A percentile compares a stretch with the other conserved stretches of the same genome.
Evolutionary conservation across 2,888 invertebrate species (phyloP).

Genomic region (Melanostoma mellinum): DNA sequence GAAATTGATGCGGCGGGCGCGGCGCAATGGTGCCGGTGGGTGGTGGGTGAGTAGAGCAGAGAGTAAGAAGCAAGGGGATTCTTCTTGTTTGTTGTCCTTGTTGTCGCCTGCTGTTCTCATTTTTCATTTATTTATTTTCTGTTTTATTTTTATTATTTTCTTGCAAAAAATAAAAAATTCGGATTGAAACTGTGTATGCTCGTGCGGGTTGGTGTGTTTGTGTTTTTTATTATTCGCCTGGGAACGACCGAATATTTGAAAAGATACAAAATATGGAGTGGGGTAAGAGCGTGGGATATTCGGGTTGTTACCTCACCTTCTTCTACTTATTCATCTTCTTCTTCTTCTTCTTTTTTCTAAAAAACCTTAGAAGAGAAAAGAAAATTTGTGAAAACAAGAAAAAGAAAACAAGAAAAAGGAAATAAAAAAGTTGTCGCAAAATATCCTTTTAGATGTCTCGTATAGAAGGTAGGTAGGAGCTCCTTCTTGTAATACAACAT

Average conservation of each 20-base stretch:
- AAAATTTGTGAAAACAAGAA: slow-evolving; percentile 24
- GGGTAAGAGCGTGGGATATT: slow-evolving; percentile 57
- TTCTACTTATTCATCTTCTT: slow-evolving; percentile 7
- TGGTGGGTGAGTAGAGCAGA: not conserved
- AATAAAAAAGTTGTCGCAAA: slow-evolving; percentile 54
- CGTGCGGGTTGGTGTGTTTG: slow-evolving; percentile 24
- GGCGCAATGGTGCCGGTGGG: not conserved
- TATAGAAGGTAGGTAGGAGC: slow-evolving; percentile 11
- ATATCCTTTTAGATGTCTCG: slow-evolving; percentile 60
- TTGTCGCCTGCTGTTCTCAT: slow-evolving; percentile 78
- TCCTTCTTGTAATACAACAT: slow-evolving; percentile 50
- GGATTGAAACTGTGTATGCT: slow-evolving; percentile 45
- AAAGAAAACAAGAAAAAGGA: slow-evolving; percentile 16
- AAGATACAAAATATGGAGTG: slow-evolving; percentile 20
- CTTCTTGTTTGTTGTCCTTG: slow-evolving; percentile 68
- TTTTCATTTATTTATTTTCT: slow-evolving; percentile 73
- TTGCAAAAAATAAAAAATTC: slow-evolving; percentile 66
- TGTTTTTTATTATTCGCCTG: slow-evolving; percentile 53
- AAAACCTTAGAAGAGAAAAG: slow-evolving; percentile 25
- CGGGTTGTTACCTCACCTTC: slow-evolving; percentile 29
- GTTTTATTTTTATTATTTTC: slow-evolving; percentile 71
- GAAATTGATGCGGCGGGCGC: slow-evolving; percentile 24
- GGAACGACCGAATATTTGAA: slow-evolving; percentile 53
- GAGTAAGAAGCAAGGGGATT: slow-evolving; percentile 25
- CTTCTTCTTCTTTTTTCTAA: slow-evolving; percentile 2